Conservation (phyloP, 2,113 vertebrate genomes). For the Podarcis muralis region DNA sequence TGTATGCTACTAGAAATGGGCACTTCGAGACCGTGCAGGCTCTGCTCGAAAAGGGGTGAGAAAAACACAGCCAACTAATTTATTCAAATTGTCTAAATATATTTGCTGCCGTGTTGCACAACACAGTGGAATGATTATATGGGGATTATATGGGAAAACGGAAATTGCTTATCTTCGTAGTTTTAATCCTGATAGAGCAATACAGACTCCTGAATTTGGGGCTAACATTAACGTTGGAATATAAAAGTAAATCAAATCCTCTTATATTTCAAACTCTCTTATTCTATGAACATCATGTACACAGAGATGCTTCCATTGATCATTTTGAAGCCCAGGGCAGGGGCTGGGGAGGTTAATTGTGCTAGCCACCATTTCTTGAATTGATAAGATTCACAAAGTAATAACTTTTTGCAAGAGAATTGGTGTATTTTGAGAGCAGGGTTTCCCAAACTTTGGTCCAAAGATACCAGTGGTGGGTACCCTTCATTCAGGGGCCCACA, state of each 20-base stretch:
- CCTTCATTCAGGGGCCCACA: too few species aligned
- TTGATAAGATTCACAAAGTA: neutral
- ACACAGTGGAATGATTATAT: neutral
- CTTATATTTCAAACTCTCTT: neutral
- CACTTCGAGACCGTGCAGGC: slow-evolving; percentile 75
- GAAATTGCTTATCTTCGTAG: neutral
- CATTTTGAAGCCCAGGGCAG: neutral
- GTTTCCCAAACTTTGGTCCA: neutral
- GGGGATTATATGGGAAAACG: neutral
- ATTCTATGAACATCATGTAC: neutral
- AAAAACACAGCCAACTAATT: neutral
- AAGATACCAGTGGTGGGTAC: too few species aligned
- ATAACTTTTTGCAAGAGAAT: neutral
- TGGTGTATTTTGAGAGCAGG: neutral
- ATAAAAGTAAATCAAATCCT: neutral
- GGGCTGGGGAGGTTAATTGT: neutral
- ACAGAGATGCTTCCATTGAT: neutral
- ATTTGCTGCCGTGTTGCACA: neutral
- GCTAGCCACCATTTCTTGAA: neutral
- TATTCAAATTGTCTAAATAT: neutral
- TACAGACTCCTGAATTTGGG: neutral
- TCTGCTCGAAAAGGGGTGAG: slow-evolving; percentile 87
- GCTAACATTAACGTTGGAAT: neutral
- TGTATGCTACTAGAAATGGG: slow-evolving; percentile 89
- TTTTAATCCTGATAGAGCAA: neutral